A percentile compares a stretch with the other conserved stretches of the same genome.
Evolutionary conservation across 2,888 invertebrate species (phyloP).

Genomic region (Metellina segmentata): DNA sequence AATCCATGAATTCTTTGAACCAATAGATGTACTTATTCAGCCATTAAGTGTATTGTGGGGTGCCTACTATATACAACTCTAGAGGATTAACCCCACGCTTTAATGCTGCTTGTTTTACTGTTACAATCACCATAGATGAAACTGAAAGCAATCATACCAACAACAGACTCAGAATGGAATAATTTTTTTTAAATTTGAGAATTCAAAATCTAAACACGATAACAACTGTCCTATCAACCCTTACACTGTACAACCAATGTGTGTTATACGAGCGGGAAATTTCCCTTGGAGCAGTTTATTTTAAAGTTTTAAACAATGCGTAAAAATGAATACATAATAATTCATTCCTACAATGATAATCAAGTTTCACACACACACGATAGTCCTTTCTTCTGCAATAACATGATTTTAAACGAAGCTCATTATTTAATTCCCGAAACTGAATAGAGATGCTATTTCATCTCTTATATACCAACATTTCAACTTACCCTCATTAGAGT

Average conservation of each 20-base stretch:
- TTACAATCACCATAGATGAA: too few species aligned
- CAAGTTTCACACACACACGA: background rate
- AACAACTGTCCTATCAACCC: background rate
- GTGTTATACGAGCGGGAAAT: background rate
- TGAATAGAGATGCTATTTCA: slow-evolving; percentile 4
- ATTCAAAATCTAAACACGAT: background rate
- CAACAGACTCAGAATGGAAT: background rate
- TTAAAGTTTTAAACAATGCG: background rate
- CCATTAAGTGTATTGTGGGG: too few species aligned
- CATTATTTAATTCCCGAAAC: background rate
- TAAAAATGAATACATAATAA: background rate
- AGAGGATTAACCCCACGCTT: too few species aligned
- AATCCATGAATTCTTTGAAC: too few species aligned
- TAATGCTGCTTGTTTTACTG: too few species aligned
- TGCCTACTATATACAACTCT: too few species aligned
- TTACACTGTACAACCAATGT: too few species aligned
- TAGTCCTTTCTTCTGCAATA: background rate
- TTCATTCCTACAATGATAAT: background rate
- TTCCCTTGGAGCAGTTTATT: background rate
- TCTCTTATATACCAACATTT: slow-evolving; percentile 10
- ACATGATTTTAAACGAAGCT: slow-evolving; percentile 19
- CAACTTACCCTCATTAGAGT: slow-evolving; percentile 20
- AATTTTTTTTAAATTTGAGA: background rate
- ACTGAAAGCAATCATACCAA: too few species aligned
- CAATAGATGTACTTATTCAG: too few species aligned